Conservation (phyloP, 1,140 invertebrate genomes). For the Fopius arisanus region DNA sequence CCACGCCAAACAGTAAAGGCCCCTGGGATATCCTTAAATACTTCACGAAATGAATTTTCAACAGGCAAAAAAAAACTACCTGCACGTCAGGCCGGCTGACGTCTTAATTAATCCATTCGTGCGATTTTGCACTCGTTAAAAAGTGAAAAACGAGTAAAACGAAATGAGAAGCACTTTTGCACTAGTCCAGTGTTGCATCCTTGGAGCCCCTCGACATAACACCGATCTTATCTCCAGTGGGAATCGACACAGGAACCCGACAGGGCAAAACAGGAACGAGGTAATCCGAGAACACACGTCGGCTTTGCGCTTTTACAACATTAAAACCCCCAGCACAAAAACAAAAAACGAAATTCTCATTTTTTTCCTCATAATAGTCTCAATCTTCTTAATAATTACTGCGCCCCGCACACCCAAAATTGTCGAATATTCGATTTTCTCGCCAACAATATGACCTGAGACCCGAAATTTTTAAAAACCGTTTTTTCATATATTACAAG, state of each 20-base stretch:
- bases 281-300: constrained; percentile 9
- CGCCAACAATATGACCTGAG: no score
- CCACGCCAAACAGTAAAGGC: no score
- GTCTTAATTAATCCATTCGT: constrained; percentile 8
- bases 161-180: not conserved
- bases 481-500: no score
- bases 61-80: not conserved
- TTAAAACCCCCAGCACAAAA: not conserved
- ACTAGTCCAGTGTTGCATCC: constrained; percentile 3
- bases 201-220: not conserved
- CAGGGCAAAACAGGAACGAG: constrained; percentile 12
- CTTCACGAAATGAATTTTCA: no score
- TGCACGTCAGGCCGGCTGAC: not conserved
- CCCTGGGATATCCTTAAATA: no score
- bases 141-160: not conserved
- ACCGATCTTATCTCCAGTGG: constrained; percentile 8
- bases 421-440: no score
- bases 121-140: not conserved
- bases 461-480: no score
- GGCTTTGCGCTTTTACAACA: constrained; percentile 6
- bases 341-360: not conserved
- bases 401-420: no score
- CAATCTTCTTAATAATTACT: no score
- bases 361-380: not conserved
- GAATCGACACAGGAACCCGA: constrained; percentile 12